Evolutionary conservation across 2,113 vertebrate species (phyloP).

Genomic region (Melanocharis versteri): DNA sequence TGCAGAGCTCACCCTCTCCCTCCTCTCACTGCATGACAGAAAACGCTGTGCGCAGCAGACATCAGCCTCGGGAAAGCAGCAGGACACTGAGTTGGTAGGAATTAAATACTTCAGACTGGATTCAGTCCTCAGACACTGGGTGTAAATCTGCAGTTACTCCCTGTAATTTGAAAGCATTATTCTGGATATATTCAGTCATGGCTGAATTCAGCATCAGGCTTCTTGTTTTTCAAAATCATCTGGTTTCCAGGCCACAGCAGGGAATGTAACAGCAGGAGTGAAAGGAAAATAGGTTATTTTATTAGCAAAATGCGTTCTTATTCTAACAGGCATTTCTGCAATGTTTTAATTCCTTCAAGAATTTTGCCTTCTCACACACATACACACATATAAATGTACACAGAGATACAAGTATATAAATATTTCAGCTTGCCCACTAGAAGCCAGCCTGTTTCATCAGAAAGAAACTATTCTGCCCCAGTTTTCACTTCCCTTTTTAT

Average conservation of each 20-base stretch:
- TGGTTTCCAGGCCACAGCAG: slow-evolving; percentile 4
- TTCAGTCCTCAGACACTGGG: neutral
- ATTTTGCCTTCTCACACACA: neutral
- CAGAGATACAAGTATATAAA: neutral
- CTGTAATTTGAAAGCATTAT: neutral
- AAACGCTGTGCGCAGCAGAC: neutral
- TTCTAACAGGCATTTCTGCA: slow-evolving; percentile 12
- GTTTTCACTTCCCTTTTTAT: neutral
- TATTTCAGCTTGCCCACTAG: neutral
- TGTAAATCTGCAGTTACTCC: neutral
- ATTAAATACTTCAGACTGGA: neutral
- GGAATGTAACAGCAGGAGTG: neutral
- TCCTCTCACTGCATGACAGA: neutral
- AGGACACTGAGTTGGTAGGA: neutral
- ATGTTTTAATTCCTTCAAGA: neutral
- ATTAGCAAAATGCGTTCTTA: slow-evolving; percentile 15
- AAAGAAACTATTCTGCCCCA: neutral
- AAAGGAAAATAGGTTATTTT: slow-evolving; percentile 10
- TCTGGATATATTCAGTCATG: neutral
- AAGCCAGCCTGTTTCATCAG: neutral
- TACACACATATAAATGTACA: neutral
- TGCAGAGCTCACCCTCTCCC: slow-evolving; percentile 6
- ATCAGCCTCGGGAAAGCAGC: slow-evolving; percentile 15
- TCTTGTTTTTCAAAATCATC: slow-evolving; percentile 2
- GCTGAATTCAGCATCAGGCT: neutral